phyloP scores from a whole-genome alignment of 2,113 vertebrate species.

The Felis catus region DNA sequence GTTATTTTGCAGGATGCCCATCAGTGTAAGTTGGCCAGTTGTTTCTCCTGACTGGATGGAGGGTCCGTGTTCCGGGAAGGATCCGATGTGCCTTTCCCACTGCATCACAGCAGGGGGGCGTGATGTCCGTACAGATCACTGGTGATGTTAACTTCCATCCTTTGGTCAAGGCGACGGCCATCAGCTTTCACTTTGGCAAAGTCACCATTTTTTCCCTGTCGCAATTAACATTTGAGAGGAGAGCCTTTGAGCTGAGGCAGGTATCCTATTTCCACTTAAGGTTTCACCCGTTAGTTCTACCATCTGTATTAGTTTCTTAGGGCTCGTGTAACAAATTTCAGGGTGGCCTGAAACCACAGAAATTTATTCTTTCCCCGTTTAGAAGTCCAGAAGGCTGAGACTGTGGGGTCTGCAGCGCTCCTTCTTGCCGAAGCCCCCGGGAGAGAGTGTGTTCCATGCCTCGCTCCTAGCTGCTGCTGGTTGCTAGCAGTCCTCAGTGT shows the following conservation, averaged over 20 bases:
- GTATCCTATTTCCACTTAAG: background rate
- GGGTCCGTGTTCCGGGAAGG: background rate
- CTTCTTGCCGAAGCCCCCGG: background rate
- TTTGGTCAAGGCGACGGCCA: background rate
- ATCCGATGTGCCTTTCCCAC: accelerated
- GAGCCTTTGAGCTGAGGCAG: background rate
- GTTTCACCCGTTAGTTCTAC: background rate
- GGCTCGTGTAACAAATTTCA: background rate
- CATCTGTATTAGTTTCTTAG: background rate
- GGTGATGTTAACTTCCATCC: accelerated
- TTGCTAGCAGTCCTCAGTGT: too few relatives aligned
- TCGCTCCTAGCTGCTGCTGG: background rate
- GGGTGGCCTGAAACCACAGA: background rate
- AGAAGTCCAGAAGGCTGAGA: background rate
- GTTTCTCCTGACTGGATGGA: background rate
- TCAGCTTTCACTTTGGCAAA: background rate
- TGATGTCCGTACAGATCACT: accelerated
- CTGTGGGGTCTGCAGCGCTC: accelerated
- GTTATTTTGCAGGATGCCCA: background rate
- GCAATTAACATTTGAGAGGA: background rate
- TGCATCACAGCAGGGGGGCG: accelerated
- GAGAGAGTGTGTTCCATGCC: background rate
- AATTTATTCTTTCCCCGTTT: background rate
- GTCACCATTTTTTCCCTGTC: background rate
- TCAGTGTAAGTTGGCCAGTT: background rate